Evolutionary conservation across 2,797 vertebrate species (phyloP).

Genomic region (Sorex maritimensis): DNA sequence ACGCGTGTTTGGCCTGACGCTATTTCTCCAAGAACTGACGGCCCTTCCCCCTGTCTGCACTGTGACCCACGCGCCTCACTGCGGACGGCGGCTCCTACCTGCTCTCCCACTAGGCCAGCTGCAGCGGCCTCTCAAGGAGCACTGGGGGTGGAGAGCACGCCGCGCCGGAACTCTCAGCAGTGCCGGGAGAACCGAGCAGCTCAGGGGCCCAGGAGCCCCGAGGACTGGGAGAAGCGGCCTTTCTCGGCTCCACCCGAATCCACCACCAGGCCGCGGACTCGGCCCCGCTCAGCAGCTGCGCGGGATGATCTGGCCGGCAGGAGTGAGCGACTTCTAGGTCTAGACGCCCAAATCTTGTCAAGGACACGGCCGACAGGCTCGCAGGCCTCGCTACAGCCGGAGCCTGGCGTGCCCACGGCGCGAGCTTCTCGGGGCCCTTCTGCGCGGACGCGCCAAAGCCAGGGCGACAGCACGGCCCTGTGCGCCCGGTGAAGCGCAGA

Average conservation of each 20-base stretch:
- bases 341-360: constrained; percentile 46
- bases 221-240: constrained; percentile 37
- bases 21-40: background rate
- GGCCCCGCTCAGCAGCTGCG: constrained; percentile 6
- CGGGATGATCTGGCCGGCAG: background rate
- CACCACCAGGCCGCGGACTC: constrained; percentile 4
- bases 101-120: constrained; percentile 42
- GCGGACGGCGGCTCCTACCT: background rate
- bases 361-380: constrained; percentile 35
- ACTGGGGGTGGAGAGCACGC: constrained; percentile 50
- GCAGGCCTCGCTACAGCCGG: constrained; percentile 49
- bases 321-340: constrained; percentile 32
- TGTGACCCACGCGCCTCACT: no score
- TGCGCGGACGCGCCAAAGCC: background rate
- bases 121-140: constrained; percentile 38
- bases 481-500: background rate
- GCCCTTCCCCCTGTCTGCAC: background rate
- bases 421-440: background rate
- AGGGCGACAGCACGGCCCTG: background rate
- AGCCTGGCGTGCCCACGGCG: constrained; percentile 46
- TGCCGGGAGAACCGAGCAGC: background rate
- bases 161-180: constrained; percentile 35
- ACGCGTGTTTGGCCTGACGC: constrained; percentile 35
- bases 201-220: constrained; percentile 35
- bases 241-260: constrained; percentile 2